Percentiles rank a stretch among this genome's conserved stretches.
These are phyloP conservation scores for Eupithecia abbreviata DNA, from an alignment of 2,888 invertebrate species.

Conservation along the genomic window DNA sequence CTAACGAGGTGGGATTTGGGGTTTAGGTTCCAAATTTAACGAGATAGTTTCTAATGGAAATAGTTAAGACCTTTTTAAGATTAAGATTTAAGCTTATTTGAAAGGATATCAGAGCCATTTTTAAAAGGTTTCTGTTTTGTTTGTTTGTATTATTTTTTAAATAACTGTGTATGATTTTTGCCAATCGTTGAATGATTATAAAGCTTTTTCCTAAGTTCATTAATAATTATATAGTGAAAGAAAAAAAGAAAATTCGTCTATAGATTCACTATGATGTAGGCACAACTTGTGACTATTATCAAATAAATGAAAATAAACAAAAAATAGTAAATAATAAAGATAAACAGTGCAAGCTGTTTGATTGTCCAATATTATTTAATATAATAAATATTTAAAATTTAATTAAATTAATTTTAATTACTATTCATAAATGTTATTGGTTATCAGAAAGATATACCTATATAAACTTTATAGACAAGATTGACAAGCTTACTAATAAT, in stretches of 20 bases:
- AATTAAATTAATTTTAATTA: too few relatives aligned
- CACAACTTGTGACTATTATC: too few relatives aligned
- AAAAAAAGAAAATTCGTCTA: too few relatives aligned
- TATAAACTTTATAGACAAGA: background rate
- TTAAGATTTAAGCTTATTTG: too few relatives aligned
- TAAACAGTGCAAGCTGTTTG: too few relatives aligned
- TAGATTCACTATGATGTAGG: too few relatives aligned
- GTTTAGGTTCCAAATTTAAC: background rate
- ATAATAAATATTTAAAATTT: too few relatives aligned
- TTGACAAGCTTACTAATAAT: background rate
- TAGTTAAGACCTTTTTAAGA: background rate
- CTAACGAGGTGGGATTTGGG: conserved; percentile 8
- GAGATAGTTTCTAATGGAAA: background rate
- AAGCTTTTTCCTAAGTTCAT: background rate
- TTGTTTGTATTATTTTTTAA: too few relatives aligned
- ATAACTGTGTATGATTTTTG: too few relatives aligned
- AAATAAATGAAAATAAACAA: too few relatives aligned
- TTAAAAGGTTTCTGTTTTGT: too few relatives aligned
- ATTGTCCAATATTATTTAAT: too few relatives aligned
- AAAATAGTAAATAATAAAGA: background rate
- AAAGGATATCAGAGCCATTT: background rate
- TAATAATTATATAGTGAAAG: background rate
- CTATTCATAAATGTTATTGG: background rate
- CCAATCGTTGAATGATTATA: background rate
- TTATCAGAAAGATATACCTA: background rate